phyloP scores from a whole-genome alignment of 2,797 vertebrate species.

The Dicrostonyx torquatus region DNA sequence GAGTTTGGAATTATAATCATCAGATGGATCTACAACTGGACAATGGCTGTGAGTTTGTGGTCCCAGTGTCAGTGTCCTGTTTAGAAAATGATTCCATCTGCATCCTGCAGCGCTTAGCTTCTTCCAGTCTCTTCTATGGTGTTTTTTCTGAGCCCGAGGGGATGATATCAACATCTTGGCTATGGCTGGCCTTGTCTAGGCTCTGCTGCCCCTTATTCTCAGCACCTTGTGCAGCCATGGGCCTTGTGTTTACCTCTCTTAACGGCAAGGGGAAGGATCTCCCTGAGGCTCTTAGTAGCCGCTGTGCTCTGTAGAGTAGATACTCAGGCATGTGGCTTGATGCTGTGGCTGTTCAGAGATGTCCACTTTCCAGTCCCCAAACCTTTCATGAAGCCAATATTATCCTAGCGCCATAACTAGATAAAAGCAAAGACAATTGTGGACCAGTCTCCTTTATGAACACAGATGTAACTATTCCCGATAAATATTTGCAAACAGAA shows the following conservation, averaged over 20 bases:
- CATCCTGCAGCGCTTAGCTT: neutral
- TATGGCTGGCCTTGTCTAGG: neutral
- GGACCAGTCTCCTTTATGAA: neutral
- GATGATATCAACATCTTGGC: neutral
- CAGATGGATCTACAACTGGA: neutral
- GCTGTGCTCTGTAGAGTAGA: neutral
- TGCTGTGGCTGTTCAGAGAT: neutral
- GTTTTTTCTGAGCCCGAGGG: neutral
- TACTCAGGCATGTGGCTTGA: neutral
- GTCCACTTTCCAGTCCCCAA: neutral
- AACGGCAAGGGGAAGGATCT: neutral
- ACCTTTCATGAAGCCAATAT: neutral
- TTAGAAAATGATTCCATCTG: too few relatives aligned
- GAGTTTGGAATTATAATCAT: neutral
- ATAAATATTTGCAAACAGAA: neutral
- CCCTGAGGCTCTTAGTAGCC: neutral
- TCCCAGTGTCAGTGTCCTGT: too few relatives aligned
- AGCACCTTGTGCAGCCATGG: neutral
- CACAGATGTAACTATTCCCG: too few relatives aligned
- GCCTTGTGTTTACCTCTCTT: neutral
- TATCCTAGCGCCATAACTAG: neutral
- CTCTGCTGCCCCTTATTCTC: neutral
- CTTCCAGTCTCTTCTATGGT: neutral
- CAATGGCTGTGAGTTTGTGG: neutral
- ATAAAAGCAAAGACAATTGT: neutral